Evolutionary conservation across 2,888 invertebrate genomes (phyloP).

Genomic region (Zaprionus bogoriensis): DNA sequence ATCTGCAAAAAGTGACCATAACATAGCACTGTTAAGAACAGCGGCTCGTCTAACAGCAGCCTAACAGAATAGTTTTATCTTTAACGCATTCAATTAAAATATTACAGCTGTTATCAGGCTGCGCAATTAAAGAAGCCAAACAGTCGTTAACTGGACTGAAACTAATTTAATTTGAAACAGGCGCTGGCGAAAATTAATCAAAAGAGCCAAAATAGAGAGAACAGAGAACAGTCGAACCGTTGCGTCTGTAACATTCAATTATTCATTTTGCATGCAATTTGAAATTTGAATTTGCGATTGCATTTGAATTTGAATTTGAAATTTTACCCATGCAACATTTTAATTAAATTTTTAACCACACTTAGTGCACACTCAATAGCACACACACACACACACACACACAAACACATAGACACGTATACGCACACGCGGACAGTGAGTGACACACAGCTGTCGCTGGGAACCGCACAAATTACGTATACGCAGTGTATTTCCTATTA

Average conservation of each 20-base stretch:
- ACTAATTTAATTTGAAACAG: constrained; percentile 30
- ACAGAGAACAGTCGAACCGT: constrained; percentile 42
- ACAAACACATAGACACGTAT: constrained; percentile 1
- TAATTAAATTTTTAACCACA: constrained; percentile 67
- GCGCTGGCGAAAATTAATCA: constrained; percentile 41
- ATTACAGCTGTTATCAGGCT: too few relatives aligned
- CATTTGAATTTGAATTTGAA: constrained; percentile 55
- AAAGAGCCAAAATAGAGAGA: too few relatives aligned
- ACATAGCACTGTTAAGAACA: too few relatives aligned
- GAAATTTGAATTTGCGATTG: constrained; percentile 36
- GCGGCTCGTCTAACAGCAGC: too few relatives aligned
- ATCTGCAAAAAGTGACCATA: too few relatives aligned
- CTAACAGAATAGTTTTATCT: background rate
- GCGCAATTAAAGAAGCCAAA: constrained; percentile 3
- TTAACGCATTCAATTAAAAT: too few relatives aligned
- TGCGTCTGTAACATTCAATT: constrained; percentile 64
- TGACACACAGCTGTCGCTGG: constrained; percentile 29
- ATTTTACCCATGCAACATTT: constrained; percentile 63
- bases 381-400: constrained; percentile 10
- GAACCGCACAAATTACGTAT: constrained; percentile 72
- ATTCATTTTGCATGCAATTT: constrained; percentile 67
- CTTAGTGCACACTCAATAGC: constrained; percentile 1
- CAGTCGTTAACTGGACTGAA: constrained; percentile 12
- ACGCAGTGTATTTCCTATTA: constrained; percentile 64
- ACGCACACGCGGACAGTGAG: background rate